A percentile compares a stretch with the other conserved stretches of the same genome.
phyloP scores from a whole-genome alignment of 2,113 vertebrate genomes.

The Hydrochoerus hydrochaeris region DNA sequence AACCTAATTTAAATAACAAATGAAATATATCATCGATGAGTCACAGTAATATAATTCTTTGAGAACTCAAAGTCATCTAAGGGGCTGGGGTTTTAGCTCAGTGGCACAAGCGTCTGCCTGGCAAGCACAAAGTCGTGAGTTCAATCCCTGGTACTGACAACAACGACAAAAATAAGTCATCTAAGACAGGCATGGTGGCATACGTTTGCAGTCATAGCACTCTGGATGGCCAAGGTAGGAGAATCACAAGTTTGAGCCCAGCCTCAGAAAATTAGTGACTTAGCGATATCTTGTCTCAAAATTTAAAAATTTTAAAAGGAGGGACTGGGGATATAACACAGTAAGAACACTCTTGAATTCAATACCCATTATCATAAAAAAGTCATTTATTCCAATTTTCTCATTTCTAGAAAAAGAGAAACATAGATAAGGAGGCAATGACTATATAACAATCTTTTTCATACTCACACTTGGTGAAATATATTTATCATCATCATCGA shows the following conservation, averaged over 20 bases:
- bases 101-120: too few relatives aligned
- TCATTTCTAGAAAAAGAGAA: constrained; percentile 31
- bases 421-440: not conserved
- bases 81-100: too few relatives aligned
- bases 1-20: constrained; percentile 25
- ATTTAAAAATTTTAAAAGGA: not conserved
- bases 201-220: not conserved
- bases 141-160: too few relatives aligned
- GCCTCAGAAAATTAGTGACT: not conserved
- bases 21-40: not conserved
- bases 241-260: not conserved
- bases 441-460: not conserved
- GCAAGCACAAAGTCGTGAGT: too few relatives aligned
- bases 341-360: not conserved
- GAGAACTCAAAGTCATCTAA: not conserved
- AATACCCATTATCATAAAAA: not conserved
- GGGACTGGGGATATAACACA: not conserved
- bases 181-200: not conserved
- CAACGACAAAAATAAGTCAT: not conserved
- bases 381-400: not conserved
- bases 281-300: not conserved
- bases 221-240: not conserved
- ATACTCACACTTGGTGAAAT: constrained; percentile 91
- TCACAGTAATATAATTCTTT: not conserved
- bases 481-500: constrained; percentile 96